phyloP scores from a whole-genome alignment of 1,140 invertebrate species.

The Drosophila serrata region DNA sequence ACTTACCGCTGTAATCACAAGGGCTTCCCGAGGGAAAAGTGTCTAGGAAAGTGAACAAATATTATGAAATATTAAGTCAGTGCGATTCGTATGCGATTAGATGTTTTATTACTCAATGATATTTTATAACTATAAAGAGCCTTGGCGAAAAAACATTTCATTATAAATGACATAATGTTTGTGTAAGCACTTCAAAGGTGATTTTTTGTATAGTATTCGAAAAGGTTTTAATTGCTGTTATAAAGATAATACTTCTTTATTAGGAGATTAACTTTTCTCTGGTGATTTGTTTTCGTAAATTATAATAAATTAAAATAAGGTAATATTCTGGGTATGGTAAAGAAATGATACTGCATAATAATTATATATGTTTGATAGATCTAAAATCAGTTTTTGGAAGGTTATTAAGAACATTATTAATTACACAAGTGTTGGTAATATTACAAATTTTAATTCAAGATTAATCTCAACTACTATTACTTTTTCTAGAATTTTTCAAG shows the following conservation, averaged over 20 bases:
- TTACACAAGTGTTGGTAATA: not conserved
- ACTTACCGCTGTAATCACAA: constrained; percentile 8
- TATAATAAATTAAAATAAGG: not conserved
- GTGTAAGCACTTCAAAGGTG: no score
- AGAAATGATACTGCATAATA: no score
- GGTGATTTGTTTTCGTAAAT: not conserved
- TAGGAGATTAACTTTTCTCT: not conserved
- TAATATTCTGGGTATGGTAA: not conserved
- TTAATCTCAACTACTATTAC: not conserved
- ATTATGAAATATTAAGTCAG: constrained; percentile 33
- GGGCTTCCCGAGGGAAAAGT: not conserved
- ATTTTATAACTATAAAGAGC: constrained; percentile 1
- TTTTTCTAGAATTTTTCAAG: not conserved
- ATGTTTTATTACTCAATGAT: constrained; percentile 22
- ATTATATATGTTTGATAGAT: not conserved
- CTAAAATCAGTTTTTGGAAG: not conserved
- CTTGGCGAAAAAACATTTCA: not conserved
- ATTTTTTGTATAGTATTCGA: not conserved
- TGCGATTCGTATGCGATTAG: constrained; percentile 8
- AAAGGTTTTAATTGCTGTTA: no score
- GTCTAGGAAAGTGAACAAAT: constrained; percentile 25
- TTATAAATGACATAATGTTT: not conserved
- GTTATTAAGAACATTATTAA: not conserved
- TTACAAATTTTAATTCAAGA: not conserved
- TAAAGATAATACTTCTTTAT: not conserved